Evolutionary conservation across 2,797 vertebrate species (phyloP), one percentile per base, ranked within the genome.

Genomic region (Microctenopoma lineatum): DNA sequence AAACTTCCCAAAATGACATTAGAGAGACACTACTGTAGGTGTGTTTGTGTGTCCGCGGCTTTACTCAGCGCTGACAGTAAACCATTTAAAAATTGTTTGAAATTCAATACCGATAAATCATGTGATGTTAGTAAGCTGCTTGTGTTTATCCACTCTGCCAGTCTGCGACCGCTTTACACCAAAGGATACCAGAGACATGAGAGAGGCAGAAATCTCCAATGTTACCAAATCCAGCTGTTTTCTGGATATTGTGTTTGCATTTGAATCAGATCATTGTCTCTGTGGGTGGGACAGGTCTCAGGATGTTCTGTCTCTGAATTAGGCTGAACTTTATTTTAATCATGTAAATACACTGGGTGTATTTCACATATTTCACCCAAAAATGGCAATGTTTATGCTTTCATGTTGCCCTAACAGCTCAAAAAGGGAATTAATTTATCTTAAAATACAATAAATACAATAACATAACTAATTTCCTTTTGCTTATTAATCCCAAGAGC

Each of bases 171-270:
- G 10, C 27, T 66, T 75, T 57, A 68, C 21, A 68, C 47, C 53
- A 72, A 63, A 60, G 59, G 55, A 84, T 76, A 48, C 75, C 73
- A 67, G 42, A 73, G 60, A 51, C 8, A 65, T 78, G 72, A 76
- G 59, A 41, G 39, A 50, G 45, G 15, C 51, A 29, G 32, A 16
- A 32, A 60, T 10, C 42, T 72, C 32, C 0, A 7, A 12, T 12
- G 11, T 46, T 39, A 53, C 38, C 25, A 5, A 59, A 67, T 10
- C 34, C 63, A 72, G 57, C 75, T 83, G 73, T 55, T 66, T 55
- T 55, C 51, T 57, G 4, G 36, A 64, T 10, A 12, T 7, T 11
- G 36, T 50, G 56, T 73, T 75, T 72, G 27, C 51, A 8, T 67
- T 55, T 59, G 67, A 34, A 11, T 57, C n/a, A 39, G 46, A 26